Base-by-base conservation (phyloP, 2,797 vertebrate genomes). In the Microtus obscurus region DNA sequence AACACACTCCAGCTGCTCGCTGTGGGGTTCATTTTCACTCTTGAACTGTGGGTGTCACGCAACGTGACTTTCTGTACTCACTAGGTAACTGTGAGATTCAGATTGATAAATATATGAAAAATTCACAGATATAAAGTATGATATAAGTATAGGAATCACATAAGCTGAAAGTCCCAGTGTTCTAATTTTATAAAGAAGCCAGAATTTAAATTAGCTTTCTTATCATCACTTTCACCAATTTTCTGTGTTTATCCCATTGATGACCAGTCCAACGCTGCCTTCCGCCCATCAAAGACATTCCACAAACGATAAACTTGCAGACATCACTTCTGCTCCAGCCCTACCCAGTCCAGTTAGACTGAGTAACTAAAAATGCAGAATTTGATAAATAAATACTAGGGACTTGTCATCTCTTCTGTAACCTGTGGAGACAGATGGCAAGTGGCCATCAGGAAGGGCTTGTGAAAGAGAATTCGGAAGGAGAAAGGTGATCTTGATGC, bases 401-500 rank as follows among this genome's bases (percentile, higher is more conserved):
- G 5, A 93, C 61, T 48, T 85, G 79, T 90, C 67, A 29, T 61
- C 31, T 85, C 25, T 87, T 90, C 63, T 76, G 3, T 96, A 93
- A 96, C 96, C 89, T 88, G 59, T 95, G 96, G 96, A 97, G 95
- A 95, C 78, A 96, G 85, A 77, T 48, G 31, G 90, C 78, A 45
- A 86, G 71, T 86, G 94, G 83, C 73, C 95, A 87, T 97, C 93
- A 97, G 90, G 95, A 98, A 96, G 88, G 89, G 97, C 97, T 96
- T 98, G 94, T 95, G 97, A 98, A 96, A 96, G 98, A 95, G 97
- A 97, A 94, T 98, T 98, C 97, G 80, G 92, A 5, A 73, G 97
- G 96, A 93, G 97, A 97, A 98, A 97, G 76, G 96, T 97, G 96
- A 81, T 97, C 95, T n/a, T 97, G 81, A 98, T 98, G 97, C 96